Conservation (phyloP, 2,797 vertebrate genomes). For the Enteromius treurensis region DNA sequence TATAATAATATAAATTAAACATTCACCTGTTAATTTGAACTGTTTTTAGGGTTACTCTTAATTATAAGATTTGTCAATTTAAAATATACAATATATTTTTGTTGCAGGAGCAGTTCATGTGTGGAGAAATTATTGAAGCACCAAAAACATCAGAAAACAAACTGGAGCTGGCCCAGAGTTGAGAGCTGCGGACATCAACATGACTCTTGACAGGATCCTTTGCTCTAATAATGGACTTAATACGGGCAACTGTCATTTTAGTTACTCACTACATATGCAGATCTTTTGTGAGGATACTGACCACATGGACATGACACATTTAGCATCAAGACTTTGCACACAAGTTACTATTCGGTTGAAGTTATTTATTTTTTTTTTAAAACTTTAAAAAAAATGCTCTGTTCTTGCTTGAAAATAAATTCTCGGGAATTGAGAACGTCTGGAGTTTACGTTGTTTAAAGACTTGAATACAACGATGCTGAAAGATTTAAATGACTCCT, state of each 20-base stretch:
- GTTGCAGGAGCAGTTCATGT: constrained; percentile 73
- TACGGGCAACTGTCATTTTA: not conserved
- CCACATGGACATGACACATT: constrained; percentile 24
- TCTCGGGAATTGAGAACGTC: not conserved
- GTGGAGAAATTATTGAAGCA: constrained; percentile 69
- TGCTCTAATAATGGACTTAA: not conserved
- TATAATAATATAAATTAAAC: not conserved
- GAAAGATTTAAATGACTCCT: not conserved
- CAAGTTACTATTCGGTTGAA: constrained; percentile 34
- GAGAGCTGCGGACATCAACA: constrained; percentile 43
- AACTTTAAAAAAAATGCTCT: constrained; percentile 7
- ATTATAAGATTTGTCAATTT: not conserved
- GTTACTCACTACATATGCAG: constrained; percentile 11
- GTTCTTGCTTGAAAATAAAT: constrained; percentile 30
- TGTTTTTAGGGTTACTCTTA: no score
- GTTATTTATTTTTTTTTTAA: constrained; percentile 39
- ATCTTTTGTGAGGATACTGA: not conserved
- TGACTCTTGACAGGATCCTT: not conserved
- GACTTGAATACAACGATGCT: not conserved
- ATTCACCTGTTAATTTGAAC: not conserved
- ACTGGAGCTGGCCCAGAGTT: constrained; percentile 68
- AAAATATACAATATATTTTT: not conserved
- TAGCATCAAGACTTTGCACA: constrained; percentile 50
- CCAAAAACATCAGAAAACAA: constrained; percentile 61
- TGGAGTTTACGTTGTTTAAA: not conserved